Evolutionary conservation across 2,888 invertebrate species (phyloP), one percentile per base, ranked within the genome.

Genomic region (Trisateles emortualis): DNA sequence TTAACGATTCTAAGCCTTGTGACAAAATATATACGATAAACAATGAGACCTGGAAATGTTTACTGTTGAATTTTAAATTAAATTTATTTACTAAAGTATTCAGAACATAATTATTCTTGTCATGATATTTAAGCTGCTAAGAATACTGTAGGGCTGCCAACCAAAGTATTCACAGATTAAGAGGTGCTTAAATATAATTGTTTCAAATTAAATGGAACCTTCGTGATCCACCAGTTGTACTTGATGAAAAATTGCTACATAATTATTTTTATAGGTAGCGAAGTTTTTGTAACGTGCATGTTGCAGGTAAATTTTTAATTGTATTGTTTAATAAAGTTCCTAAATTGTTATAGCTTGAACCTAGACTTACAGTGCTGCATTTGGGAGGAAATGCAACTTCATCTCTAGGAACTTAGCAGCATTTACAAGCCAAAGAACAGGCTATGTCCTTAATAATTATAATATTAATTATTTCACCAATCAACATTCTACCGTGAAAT

Each of bases 81-180:
- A 55, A 56, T 46, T 30, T 38, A 22, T 13, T 24, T 22, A n/a
- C 11, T n/a, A 4, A 6, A 17, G 29, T n/a, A 36, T 36, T 45
- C 36, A 29, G 16, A 8, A 38, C 17, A 8, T 13, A 46, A 30
- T 29, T 45, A 19, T 38, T 30, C 10, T 30, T 30, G n/a, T 19
- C 13, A 9, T 38, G 26, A 11, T 29, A 42, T 11, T 35, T 33
- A 48, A 22, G 35, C 17, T 4, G 22, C n/a, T 44, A 5, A 26
- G 26, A 33, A 26, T 22, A 26, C 9, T 35, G 19, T 2, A 35
- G 16, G 19, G 26, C n/a, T 14, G 4, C 22, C n/a, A n/a, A n/a
- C n/a, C 19, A 29, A 43, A 10, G 6, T 9, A 17, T 13, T 32
- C 10, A 10, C 19, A 33, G 43, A 19, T 43, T 43, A 43, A 11